These are phyloP conservation scores for Bombus terrestris DNA, from an alignment of 1,140 invertebrate species.

Conservation along the genomic window DNA sequence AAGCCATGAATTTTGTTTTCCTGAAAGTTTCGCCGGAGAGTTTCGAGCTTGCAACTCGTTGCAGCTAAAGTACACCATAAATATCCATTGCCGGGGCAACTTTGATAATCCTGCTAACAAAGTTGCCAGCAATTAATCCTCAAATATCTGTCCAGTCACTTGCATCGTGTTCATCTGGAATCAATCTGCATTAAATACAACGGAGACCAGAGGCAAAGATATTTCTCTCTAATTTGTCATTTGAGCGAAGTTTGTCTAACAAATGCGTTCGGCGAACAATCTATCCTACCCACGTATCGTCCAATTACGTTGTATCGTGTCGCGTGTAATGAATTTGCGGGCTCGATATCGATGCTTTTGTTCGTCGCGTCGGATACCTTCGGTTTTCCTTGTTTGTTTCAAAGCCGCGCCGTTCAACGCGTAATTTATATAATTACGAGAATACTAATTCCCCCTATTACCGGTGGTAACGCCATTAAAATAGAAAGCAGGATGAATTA, in stretches of 20 bases:
- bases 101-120: conserved; percentile 1
- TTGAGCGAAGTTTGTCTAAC: neutral
- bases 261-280: neutral
- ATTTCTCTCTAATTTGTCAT: neutral
- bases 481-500: conserved; percentile 27
- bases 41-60: neutral
- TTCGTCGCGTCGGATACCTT: neutral
- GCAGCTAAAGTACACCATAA: neutral
- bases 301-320: neutral
- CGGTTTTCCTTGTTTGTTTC: neutral
- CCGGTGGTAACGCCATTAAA: conserved; percentile 2
- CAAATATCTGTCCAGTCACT: neutral
- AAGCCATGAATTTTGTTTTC: neutral
- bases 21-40: neutral
- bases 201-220: neutral
- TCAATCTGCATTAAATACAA: neutral
- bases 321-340: conserved; percentile 2
- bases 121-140: neutral
- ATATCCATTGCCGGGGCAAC: neutral
- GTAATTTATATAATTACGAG: conserved; percentile 39
- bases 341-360: neutral
- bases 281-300: neutral
- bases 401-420: neutral
- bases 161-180: neutral
- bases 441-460: conserved; percentile 23